Base-by-base conservation (phyloP, 2,797 vertebrate genomes). In the Chelmon rostratus region DNA sequence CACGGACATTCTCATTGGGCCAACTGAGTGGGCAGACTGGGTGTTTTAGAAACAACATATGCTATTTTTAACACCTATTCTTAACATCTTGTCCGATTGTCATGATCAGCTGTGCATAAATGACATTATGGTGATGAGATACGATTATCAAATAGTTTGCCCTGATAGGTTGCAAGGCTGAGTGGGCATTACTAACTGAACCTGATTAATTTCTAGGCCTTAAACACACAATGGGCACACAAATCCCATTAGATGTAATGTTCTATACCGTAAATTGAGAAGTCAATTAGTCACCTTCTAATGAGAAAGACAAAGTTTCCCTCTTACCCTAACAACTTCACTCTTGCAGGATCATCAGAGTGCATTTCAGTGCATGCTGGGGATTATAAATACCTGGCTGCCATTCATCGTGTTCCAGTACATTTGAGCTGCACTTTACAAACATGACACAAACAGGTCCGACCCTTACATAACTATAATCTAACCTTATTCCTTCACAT, bases 181-280 rank as follows among this genome's bases (percentile, higher is more conserved):
- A 62, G 10, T 58, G 33, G 16, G 52, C 23, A 33, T 47, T 64
- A 59, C 8, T 33, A 46, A 11, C 44, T 69, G 54, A 64, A 68
- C 35, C 53, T 28, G 47, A 81, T 64, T 56, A 16, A 70, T 72
- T 79, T 40, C 35, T 5, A 52, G 38, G 2, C 21, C 28, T 54
- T 58, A 15, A 58, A 76, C 33, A 63, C 52, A 74, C 63, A 67
- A 56, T 12, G 62, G 66, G 44, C 21, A 73, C 46, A 73, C 3
- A 79, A 74, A 80, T 82, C 68, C 73, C 46, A 65, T 73, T 73
- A 58, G 62, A 73, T 42, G 44, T 66, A 31, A 76, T 59, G 78
- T 65, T 79, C 67, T 73, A 28, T 28, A 71, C 21, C 53, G 47
- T 84, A 70, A 63, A 83, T 76, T 59, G 53, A 65, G 54, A 75